Evolutionary conservation across 2,888 invertebrate genomes (phyloP).

Genomic region (Carabus problematicus): DNA sequence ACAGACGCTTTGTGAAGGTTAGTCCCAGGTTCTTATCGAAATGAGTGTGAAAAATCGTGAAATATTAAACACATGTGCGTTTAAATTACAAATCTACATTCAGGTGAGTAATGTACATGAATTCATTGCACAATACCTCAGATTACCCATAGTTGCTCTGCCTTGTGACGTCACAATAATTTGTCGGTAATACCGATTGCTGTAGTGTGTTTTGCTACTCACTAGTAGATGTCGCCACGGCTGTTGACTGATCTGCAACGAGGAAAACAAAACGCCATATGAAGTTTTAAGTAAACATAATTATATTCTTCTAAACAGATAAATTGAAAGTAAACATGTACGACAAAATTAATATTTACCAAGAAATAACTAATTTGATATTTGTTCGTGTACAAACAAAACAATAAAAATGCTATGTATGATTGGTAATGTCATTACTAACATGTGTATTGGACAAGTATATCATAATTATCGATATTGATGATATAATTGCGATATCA

Average conservation of each 20-base stretch:
- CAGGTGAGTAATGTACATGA: slow-evolving; percentile 22
- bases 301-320: slow-evolving; percentile 8
- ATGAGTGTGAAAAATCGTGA: no score
- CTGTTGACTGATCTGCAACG: not conserved
- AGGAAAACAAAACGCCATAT: not conserved
- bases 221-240: not conserved
- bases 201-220: not conserved
- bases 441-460: no score
- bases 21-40: no score
- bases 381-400: not conserved
- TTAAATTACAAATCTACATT: no score
- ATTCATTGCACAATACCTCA: not conserved
- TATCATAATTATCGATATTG: no score
- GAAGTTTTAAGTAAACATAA: slow-evolving; percentile 1
- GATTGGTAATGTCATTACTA: no score
- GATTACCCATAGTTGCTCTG: not conserved
- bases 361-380: slow-evolving; percentile 5
- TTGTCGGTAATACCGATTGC: slow-evolving; percentile 14
- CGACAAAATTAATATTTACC: slow-evolving; percentile 12
- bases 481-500: no score
- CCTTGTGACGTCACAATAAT: slow-evolving; percentile 10
- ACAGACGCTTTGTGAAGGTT: no score
- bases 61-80: no score
- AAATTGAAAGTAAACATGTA: slow-evolving; percentile 17
- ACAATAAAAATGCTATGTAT: no score